Evolutionary conservation across 2,888 invertebrate genomes (phyloP).

Genomic region (Sympetrum striolatum): DNA sequence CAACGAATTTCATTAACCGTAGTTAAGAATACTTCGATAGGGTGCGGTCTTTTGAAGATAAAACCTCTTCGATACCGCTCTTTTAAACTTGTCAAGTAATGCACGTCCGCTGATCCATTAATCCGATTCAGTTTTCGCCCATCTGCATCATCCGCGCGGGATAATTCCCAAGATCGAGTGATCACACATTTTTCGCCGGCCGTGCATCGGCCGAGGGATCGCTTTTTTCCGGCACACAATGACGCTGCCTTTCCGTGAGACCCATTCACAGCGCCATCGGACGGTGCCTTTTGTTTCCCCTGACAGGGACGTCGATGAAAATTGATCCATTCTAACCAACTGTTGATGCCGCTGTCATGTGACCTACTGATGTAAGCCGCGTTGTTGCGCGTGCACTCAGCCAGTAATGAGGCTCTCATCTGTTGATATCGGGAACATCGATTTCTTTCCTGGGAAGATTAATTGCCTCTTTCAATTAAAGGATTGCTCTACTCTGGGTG

Average conservation of each 20-base stretch:
- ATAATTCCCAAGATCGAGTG: not conserved
- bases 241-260: not conserved
- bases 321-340: slow-evolving; percentile 42
- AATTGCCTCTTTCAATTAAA: not conserved
- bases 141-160: not conserved
- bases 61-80: too few species aligned
- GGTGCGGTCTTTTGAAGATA: too few species aligned
- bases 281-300: not conserved
- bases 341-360: slow-evolving; percentile 26
- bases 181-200: not conserved
- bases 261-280: not conserved
- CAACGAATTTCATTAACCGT: too few species aligned
- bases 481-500: not conserved
- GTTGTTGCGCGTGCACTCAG: not conserved
- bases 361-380: slow-evolving; percentile 11
- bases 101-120: too few species aligned
- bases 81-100: too few species aligned
- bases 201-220: not conserved
- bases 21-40: too few species aligned
- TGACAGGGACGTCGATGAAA: not conserved
- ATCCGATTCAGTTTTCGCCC: too few species aligned
- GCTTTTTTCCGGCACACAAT: not conserved
- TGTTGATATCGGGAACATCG: slow-evolving; percentile 6
- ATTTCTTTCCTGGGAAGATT: not conserved
- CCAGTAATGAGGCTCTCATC: slow-evolving; percentile 16